phyloP scores from a whole-genome alignment of 1,140 invertebrate genomes.

The Conus betulinus region DNA sequence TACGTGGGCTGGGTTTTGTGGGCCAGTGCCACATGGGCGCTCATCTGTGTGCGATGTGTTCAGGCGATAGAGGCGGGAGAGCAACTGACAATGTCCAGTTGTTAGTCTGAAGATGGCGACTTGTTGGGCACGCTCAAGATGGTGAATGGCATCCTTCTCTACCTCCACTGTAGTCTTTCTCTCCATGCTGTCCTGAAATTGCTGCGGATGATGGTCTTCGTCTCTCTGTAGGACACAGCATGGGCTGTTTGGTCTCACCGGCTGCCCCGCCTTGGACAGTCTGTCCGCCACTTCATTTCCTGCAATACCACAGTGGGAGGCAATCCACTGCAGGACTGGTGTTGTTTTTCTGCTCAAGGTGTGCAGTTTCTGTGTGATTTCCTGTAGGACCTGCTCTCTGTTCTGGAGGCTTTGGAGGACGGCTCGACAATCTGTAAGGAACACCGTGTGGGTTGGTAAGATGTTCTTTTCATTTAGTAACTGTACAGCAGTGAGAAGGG shows the following conservation, averaged over 20 bases:
- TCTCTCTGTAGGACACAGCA: not conserved
- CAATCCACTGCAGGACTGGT: not conserved
- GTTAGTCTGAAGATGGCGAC: not conserved
- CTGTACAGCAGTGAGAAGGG: not conserved
- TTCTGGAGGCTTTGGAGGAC: not conserved
- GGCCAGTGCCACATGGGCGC: not conserved
- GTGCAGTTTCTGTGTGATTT: not conserved
- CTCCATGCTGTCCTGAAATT: not conserved
- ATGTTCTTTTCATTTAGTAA: not conserved
- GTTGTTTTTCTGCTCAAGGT: not conserved
- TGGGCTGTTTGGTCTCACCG: not conserved
- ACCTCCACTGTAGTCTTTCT: not conserved
- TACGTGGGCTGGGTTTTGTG: slow-evolving; percentile 1
- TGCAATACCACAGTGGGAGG: not conserved
- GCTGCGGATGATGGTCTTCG: not conserved
- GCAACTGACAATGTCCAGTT: not conserved
- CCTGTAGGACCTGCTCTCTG: not conserved
- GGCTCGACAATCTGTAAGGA: not conserved
- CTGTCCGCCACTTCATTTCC: slow-evolving; percentile 10
- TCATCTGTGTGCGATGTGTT: slow-evolving; percentile 1
- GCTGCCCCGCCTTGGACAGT: not conserved
- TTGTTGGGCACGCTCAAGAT: not conserved
- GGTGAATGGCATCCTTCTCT: not conserved
- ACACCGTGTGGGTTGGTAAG: not conserved
- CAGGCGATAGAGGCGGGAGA: not conserved